phyloP scores from a whole-genome alignment of 2,888 invertebrate species.

The Hyalella azteca region DNA sequence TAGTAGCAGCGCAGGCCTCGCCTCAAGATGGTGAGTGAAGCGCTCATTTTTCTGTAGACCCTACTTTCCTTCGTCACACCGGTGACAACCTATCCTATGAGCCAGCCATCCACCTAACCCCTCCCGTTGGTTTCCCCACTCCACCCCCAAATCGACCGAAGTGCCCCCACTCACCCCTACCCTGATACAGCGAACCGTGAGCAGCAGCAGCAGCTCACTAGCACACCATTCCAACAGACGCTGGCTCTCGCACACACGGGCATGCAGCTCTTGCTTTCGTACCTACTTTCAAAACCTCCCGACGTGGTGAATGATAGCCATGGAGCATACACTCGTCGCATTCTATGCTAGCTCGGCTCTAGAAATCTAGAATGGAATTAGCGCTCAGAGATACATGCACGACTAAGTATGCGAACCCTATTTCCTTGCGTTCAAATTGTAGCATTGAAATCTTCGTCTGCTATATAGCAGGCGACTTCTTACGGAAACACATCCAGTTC shows the following conservation, averaged over 20 bases:
- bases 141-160: slow-evolving; percentile 26
- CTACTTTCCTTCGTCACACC: not conserved
- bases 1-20: too few relatives aligned
- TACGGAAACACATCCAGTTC: too few relatives aligned
- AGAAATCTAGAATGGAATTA: too few relatives aligned
- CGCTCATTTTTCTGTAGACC: not conserved
- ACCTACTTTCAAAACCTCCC: not conserved
- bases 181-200: slow-evolving; percentile 25
- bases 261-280: not conserved
- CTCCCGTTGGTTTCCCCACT: not conserved
- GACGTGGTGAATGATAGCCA: not conserved
- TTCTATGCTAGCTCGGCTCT: too few relatives aligned
- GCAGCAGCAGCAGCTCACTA: not conserved
- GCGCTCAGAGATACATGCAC: too few relatives aligned
- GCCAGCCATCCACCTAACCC: slow-evolving; percentile 6
- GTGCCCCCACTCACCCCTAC: slow-evolving; percentile 22
- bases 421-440: too few relatives aligned
- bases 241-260: not conserved
- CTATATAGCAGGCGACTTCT: too few relatives aligned
- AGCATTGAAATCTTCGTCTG: too few relatives aligned
- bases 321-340: not conserved
- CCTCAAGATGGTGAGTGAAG: not conserved
- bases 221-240: slow-evolving; percentile 19
- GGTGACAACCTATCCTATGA: not conserved
- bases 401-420: too few relatives aligned